Percentiles rank a stretch among this genome's conserved stretches.
Conservation (phyloP, 2,888 invertebrate genomes). For the Sesamia inferens region DNA sequence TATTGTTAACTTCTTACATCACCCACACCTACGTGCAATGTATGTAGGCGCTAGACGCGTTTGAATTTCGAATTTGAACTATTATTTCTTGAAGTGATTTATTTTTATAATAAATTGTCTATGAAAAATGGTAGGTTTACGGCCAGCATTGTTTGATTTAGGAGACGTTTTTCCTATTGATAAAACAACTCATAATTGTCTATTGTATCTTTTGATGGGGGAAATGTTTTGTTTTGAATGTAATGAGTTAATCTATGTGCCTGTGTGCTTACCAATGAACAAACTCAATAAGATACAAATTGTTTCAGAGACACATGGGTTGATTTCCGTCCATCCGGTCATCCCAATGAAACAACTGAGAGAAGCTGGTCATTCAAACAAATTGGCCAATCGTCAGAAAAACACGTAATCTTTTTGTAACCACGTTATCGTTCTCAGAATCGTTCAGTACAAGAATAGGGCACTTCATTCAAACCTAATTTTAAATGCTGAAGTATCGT, state of each 20-base stretch:
- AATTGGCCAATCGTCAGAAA: constrained; percentile 44
- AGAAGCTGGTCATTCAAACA: constrained; percentile 47
- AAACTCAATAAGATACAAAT: constrained; percentile 22
- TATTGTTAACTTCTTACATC: constrained; percentile 72
- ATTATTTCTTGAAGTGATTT: constrained; percentile 62
- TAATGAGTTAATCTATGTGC: not conserved
- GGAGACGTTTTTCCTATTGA: not conserved
- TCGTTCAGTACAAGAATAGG: constrained; percentile 51
- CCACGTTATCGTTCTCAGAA: constrained; percentile 46
- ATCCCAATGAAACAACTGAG: constrained; percentile 34
- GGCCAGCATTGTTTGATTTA: constrained; percentile 28
- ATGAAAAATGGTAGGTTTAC: constrained; percentile 37
- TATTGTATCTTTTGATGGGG: not conserved
- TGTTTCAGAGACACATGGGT: constrained; percentile 34
- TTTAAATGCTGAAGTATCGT: constrained; percentile 37
- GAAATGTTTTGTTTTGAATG: not conserved
- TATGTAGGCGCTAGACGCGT: constrained; percentile 61
- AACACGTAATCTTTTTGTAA: constrained; percentile 34
- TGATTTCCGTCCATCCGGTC: constrained; percentile 52
- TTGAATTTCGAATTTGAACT: constrained; percentile 59
- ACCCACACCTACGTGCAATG: constrained; percentile 63
- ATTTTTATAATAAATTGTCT: constrained; percentile 53
- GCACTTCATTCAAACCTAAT: constrained; percentile 50
- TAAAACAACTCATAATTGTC: constrained; percentile 15
- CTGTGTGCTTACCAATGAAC: constrained; percentile 7